Evolutionary conservation across 2,888 invertebrate genomes (phyloP).

Genomic region (Capitulum mitella): DNA sequence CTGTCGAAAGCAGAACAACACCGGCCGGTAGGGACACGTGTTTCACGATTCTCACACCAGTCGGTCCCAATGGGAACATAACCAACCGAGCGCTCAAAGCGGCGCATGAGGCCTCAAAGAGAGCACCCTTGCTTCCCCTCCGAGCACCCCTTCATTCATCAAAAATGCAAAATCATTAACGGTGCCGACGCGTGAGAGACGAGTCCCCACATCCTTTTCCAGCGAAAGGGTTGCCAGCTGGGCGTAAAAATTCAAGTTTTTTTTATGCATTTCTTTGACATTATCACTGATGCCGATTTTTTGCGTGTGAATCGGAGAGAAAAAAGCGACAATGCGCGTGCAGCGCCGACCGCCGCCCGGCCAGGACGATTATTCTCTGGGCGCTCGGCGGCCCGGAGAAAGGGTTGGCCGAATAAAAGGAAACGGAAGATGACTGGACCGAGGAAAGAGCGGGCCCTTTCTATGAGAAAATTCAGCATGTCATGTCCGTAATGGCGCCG

Average conservation of each 20-base stretch:
- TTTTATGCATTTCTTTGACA: slow-evolving; percentile 24
- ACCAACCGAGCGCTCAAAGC: not conserved
- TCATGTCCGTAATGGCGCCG: slow-evolving; percentile 16
- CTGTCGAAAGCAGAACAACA: too few species aligned
- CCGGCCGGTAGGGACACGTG: too few species aligned
- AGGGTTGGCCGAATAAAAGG: slow-evolving; percentile 5
- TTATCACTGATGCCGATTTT: slow-evolving; percentile 12
- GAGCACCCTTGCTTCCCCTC: not conserved
- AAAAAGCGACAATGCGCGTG: slow-evolving; percentile 16
- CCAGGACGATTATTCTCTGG: not conserved
- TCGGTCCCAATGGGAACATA: too few species aligned
- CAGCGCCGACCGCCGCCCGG: not conserved
- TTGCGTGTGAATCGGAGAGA: slow-evolving; percentile 14
- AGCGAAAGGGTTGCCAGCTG: slow-evolving; percentile 13
- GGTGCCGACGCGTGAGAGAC: not conserved
- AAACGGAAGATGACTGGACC: slow-evolving; percentile 13
- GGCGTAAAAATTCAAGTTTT: slow-evolving; percentile 17
- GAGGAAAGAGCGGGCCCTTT: not conserved
- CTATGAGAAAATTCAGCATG: slow-evolving; percentile 16
- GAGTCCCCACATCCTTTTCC: not conserved
- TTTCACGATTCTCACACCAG: too few species aligned
- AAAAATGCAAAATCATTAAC: slow-evolving; percentile 22
- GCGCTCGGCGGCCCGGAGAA: not conserved
- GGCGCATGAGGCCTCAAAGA: not conserved
- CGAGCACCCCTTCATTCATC: not conserved